Conservation (phyloP, 1,140 invertebrate genomes). For the Plectrocnemia conspersa region DNA sequence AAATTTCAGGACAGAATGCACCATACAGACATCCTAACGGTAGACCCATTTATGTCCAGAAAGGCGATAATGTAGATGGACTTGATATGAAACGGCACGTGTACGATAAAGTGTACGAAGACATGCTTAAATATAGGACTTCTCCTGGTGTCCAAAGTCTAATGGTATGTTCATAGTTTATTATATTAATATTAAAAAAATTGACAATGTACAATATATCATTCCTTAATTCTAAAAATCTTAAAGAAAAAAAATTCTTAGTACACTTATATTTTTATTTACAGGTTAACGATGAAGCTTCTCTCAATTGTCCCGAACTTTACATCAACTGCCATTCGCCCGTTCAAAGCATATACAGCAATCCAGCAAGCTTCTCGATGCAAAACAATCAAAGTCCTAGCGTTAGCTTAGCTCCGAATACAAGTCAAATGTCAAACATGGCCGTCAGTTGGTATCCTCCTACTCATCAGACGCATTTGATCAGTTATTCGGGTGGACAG, state of each 20-base stretch:
- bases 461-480: conserved; percentile 14
- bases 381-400: conserved; percentile 9
- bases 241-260: no score
- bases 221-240: no score
- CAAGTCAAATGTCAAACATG: conserved; percentile 8
- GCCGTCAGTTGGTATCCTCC: conserved; percentile 15
- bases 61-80: neutral
- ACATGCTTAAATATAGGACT: conserved; percentile 32
- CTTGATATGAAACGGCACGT: conserved; percentile 1
- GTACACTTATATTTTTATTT: conserved; percentile 1
- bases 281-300: conserved; percentile 15
- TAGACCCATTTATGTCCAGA: conserved; percentile 13
- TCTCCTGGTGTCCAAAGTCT: conserved; percentile 20
- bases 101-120: conserved; percentile 32
- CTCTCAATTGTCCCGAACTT: conserved; percentile 15
- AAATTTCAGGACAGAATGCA: conserved; percentile 4
- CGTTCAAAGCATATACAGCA: conserved; percentile 27
- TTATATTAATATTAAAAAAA: neutral
- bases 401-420: conserved; percentile 10
- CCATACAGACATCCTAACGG: conserved; percentile 6
- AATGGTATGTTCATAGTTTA: conserved; percentile 11
- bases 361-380: conserved; percentile 9
- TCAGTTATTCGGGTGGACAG: conserved; percentile 21
- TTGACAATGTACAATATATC: neutral
- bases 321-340: conserved; percentile 26